Percentiles rank a stretch among this genome's conserved stretches.
Evolutionary conservation across 2,113 vertebrate species (phyloP).

Genomic region (Tricholaema leucomelas): DNA sequence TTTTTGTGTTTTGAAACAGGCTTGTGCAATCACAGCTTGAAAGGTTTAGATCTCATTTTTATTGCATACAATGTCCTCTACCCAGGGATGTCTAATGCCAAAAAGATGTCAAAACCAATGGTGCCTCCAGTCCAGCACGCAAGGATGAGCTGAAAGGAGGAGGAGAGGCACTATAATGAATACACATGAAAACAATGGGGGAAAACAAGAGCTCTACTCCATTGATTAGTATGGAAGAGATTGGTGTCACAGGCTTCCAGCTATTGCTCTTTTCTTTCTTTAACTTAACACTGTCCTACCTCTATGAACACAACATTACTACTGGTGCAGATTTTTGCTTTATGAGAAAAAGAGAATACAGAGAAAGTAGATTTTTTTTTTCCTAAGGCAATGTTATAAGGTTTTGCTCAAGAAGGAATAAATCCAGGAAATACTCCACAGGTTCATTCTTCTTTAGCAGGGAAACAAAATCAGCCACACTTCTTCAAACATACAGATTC

Average conservation of each 20-base stretch:
- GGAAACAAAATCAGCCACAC: neutral
- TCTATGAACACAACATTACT: neutral
- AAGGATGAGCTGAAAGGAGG: neutral
- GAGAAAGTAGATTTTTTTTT: neutral
- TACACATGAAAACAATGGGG: neutral
- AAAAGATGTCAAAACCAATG: neutral
- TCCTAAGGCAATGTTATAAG: neutral
- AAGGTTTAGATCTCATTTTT: neutral
- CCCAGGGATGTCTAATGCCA: neutral
- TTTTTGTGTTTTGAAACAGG: neutral
- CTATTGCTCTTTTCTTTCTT: neutral
- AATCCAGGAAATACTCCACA: neutral
- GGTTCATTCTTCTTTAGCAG: slow-evolving; percentile 7
- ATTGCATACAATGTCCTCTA: neutral
- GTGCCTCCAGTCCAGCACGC: neutral
- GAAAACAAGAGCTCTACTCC: neutral
- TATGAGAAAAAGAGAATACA: neutral
- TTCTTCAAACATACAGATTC: neutral
- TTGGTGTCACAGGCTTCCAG: neutral
- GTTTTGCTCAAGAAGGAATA: neutral
- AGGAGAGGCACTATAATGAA: neutral
- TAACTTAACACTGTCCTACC: neutral
- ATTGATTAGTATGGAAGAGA: neutral
- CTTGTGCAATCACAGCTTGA: neutral
- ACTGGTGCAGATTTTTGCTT: neutral